Evolutionary conservation across 2,113 vertebrate genomes (phyloP).

Genomic region (Formicarius rufipectus): DNA sequence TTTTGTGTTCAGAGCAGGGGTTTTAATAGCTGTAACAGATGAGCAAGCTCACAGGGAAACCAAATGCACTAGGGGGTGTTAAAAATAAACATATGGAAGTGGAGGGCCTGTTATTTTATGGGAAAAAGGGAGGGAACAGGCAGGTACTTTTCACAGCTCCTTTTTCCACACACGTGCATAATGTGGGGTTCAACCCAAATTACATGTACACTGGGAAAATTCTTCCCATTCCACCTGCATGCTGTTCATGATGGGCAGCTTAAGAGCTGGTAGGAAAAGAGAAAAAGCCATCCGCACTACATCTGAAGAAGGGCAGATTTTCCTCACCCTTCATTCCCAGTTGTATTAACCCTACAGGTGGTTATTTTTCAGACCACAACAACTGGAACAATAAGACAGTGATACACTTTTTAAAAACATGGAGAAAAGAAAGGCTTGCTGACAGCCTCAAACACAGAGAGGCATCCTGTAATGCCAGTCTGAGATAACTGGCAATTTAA

Average conservation of each 20-base stretch:
- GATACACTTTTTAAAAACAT: background rate
- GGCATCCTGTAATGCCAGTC: background rate
- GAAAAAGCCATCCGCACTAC: background rate
- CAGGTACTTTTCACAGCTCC: background rate
- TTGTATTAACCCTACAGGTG: background rate
- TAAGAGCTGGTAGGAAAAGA: background rate
- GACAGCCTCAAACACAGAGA: background rate
- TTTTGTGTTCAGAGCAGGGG: background rate
- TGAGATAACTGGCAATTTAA: slow-evolving; percentile 25
- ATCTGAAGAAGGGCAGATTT: background rate
- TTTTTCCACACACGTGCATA: background rate
- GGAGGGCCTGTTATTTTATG: background rate
- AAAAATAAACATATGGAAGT: background rate
- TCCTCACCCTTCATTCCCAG: background rate
- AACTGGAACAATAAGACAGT: background rate
- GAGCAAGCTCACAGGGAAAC: background rate
- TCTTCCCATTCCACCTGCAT: background rate
- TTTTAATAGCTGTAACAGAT: slow-evolving; percentile 24
- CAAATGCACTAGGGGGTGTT: background rate
- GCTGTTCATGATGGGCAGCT: accelerated
- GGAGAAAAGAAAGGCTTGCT: background rate
- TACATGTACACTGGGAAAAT: background rate
- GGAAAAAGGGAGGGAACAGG: background rate
- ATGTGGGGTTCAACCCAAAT: background rate
- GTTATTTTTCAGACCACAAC: slow-evolving; percentile 1